These are phyloP conservation scores for Acrocephalus arundinaceus DNA, from an alignment of 2,113 vertebrate genomes.

Conservation along the genomic window DNA sequence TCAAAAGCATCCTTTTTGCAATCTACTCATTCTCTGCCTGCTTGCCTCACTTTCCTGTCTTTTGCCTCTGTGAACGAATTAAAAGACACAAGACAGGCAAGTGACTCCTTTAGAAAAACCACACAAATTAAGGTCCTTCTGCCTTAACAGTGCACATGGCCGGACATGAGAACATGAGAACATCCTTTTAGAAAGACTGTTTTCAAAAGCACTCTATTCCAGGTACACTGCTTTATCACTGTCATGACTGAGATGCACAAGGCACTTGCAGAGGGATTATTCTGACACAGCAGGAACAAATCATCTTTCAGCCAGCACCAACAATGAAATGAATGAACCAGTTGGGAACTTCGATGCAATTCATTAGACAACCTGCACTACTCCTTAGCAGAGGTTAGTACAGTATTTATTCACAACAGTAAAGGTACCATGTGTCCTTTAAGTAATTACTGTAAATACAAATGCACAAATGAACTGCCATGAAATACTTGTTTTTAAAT, in stretches of 20 bases:
- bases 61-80: not conserved
- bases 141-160: not conserved
- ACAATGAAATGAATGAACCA: not conserved
- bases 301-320: not conserved
- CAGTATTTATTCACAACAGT: not conserved
- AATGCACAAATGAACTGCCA: not conserved
- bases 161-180: not conserved
- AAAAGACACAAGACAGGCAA: rapidly evolving
- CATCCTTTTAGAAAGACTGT: not conserved
- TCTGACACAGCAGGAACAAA: not conserved
- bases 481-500: not conserved
- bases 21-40: not conserved
- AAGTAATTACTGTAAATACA: slow-evolving; percentile 8
- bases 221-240: not conserved
- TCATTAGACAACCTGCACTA: not conserved
- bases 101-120: not conserved
- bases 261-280: not conserved
- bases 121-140: not conserved
- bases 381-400: not conserved
- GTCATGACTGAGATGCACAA: not conserved
- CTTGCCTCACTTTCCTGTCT: not conserved
- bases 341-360: not conserved
- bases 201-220: not conserved
- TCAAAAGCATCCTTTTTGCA: not conserved
- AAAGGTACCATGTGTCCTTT: not conserved